Percentiles rank a stretch among this genome's conserved stretches.
Evolutionary conservation across 1,140 invertebrate genomes (phyloP).

Genomic region (Probaryconus sp.): DNA sequence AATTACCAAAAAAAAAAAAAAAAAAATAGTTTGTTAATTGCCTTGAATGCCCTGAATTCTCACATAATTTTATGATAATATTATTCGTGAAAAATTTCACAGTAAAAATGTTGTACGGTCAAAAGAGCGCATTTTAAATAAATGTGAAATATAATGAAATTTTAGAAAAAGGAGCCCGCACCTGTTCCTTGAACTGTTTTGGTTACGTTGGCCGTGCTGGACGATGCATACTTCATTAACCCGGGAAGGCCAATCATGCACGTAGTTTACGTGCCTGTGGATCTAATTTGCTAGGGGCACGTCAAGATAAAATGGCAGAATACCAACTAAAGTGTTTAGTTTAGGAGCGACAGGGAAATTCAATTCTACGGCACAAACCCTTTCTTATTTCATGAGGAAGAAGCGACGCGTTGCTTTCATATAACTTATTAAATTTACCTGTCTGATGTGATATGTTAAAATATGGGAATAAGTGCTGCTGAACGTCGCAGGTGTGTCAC

Average conservation of each 20-base stretch:
- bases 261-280: conserved; percentile 26
- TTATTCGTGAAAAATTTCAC: too few relatives aligned
- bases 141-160: too few relatives aligned
- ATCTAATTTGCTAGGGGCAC: conserved; percentile 28
- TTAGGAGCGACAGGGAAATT: conserved; percentile 7
- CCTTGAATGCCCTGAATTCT: too few relatives aligned
- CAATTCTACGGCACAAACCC: conserved; percentile 2
- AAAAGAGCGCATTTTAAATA: too few relatives aligned
- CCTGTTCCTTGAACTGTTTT: too few relatives aligned
- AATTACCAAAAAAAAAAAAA: too few relatives aligned
- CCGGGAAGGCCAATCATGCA: conserved; percentile 40
- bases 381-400: conserved; percentile 14
- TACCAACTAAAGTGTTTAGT: conserved; percentile 14
- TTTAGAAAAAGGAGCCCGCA: too few relatives aligned
- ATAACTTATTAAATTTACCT: conserved; percentile 8
- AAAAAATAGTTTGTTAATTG: too few relatives aligned
- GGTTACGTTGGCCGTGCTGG: conserved; percentile 9
- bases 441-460: neutral
- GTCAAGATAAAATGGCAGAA: conserved; percentile 18
- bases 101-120: too few relatives aligned
- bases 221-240: conserved; percentile 47
- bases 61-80: too few relatives aligned
- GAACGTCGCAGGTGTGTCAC: too few relatives aligned
- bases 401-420: neutral
- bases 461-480: neutral